Conservation (phyloP, 2,797 vertebrate genomes). For the Periparus ater region DNA sequence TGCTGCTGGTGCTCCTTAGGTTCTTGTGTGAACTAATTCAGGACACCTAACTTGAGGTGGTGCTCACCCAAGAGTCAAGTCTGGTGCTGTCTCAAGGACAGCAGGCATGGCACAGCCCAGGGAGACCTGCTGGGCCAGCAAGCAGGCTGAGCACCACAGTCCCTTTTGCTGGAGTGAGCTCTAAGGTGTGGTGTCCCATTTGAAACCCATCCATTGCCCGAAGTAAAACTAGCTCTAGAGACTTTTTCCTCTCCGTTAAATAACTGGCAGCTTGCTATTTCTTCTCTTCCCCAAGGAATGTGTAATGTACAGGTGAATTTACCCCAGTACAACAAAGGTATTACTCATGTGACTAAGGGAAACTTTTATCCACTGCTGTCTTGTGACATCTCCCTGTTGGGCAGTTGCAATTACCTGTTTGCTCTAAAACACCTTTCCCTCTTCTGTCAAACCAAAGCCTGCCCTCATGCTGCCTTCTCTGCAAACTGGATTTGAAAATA, state of each 20-base stretch:
- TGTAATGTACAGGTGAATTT: background rate
- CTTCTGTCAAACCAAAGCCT: background rate
- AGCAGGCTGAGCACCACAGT: background rate
- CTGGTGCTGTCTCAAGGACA: background rate
- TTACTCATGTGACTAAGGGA: background rate
- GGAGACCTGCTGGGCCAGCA: accelerated
- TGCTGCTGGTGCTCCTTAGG: background rate
- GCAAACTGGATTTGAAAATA: background rate
- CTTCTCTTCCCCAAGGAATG: background rate
- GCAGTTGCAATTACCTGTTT: background rate
- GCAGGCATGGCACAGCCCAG: background rate
- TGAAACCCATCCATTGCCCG: background rate
- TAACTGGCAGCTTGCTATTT: background rate
- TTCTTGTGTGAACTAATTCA: background rate
- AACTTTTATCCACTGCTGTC: background rate
- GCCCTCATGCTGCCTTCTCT: background rate
- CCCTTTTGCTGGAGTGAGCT: background rate
- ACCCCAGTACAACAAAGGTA: background rate
- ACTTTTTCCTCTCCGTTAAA: background rate
- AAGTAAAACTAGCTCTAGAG: background rate
- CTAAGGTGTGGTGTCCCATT: background rate
- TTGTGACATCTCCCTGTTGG: background rate
- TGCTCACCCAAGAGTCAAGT: background rate
- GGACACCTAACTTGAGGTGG: background rate
- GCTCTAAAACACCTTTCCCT: background rate